Evolutionary conservation across 2,797 vertebrate genomes (phyloP), one percentile per base, ranked within the genome.

Genomic region (Xiphorhynchus erythropygius): DNA sequence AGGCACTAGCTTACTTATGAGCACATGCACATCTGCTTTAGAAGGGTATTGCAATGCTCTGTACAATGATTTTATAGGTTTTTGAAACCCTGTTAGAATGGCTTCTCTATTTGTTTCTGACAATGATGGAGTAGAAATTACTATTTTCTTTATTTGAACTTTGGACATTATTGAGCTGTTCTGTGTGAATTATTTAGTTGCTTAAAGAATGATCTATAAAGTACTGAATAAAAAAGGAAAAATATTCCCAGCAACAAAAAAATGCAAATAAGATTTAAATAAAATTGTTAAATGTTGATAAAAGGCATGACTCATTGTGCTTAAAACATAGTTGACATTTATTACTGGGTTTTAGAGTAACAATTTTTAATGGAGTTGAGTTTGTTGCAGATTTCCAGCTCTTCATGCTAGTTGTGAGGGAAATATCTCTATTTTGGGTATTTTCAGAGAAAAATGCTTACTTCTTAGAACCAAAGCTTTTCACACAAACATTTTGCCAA

Each of bases 381-480:
- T 69, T 94, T 57, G 19, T 65, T 79, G 84, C 9, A 35, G n/a
- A 65, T 62, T 89, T 64, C 25, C 5, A 46, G 16, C 37, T 76
- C 30, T 12, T 70, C 1, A 1, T 39, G 5, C 19, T 64, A 32
- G 12, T 25, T 53, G 13, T 0, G 2, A 24, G 5, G 8, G 5
- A 28, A 65, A n/a, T 41, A 4, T 12, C 2, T 52, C 15, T 55
- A 0, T 44, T 89, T 70, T 25, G 3, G 9, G 41, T 70, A 10
- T 11, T 75, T 90, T 88, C 8, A 8, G 44, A 70, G 35, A 49
- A 55, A n/a, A 59, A 44, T 11, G 1, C 50, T 79, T 32, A 30
- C 7, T 65, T 5, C 24, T 77, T 3, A 1, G 42, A 65, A 69
- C 24, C 4, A 11, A 59, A 53, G 12, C 6, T 71, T 52, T 49